A percentile compares a stretch with the other conserved stretches of the same genome.
Conservation (phyloP, 2,888 invertebrate genomes). For the Pterostichus niger region DNA sequence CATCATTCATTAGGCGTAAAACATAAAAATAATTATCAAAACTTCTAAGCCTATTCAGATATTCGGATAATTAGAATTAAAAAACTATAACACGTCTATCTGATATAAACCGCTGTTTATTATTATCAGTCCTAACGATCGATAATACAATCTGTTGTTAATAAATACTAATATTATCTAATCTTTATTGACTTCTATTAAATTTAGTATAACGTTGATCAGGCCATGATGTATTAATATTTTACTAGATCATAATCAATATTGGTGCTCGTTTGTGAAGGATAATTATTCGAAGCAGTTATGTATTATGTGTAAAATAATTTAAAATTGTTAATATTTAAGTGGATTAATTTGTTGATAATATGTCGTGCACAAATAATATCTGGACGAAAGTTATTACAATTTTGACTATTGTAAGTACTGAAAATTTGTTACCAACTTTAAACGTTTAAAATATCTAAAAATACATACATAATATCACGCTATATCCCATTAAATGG, state of each 20-base stretch:
- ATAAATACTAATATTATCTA: slow-evolving; percentile 39
- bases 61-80: too few relatives aligned
- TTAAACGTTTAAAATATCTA: too few relatives aligned
- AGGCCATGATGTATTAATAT: background rate
- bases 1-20: too few relatives aligned
- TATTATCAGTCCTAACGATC: slow-evolving; percentile 15
- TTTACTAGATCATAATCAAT: background rate
- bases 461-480: too few relatives aligned
- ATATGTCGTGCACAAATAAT: slow-evolving; percentile 31
- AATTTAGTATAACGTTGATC: background rate
- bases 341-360: slow-evolving; percentile 25
- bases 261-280: background rate
- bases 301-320: background rate
- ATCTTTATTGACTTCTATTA: slow-evolving; percentile 39
- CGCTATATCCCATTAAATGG: too few relatives aligned
- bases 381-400: slow-evolving; percentile 14
- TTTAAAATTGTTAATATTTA: slow-evolving; percentile 19
- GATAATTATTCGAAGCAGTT: background rate
- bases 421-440: too few relatives aligned
- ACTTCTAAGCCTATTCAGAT: too few relatives aligned
- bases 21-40: too few relatives aligned
- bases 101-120: background rate
- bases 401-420: slow-evolving; percentile 25
- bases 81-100: slow-evolving; percentile 5
- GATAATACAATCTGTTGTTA: slow-evolving; percentile 3